Conservation (phyloP, 2,888 invertebrate species). For the Ophion slaviceki region DNA sequence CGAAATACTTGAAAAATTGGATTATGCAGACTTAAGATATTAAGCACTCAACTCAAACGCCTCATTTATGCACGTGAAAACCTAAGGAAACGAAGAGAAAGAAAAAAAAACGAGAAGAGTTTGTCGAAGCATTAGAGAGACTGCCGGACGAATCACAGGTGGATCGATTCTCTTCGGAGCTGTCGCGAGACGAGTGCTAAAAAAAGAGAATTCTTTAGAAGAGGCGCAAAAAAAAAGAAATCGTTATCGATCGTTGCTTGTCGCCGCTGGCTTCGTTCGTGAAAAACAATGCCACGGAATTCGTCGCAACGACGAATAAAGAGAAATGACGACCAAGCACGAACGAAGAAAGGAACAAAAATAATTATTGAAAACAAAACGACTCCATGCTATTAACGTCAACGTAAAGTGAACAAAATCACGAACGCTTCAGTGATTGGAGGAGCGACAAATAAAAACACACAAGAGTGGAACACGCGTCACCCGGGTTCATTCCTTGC, state of each 20-base stretch:
- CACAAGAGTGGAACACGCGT: slow-evolving; percentile 71
- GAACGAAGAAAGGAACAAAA: slow-evolving; percentile 9
- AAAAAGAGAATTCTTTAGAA: slow-evolving; percentile 20
- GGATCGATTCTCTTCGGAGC: slow-evolving; percentile 17
- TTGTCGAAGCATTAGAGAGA: slow-evolving; percentile 49
- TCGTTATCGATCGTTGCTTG: slow-evolving; percentile 9
- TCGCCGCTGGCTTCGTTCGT: neutral
- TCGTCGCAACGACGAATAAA: slow-evolving; percentile 24
- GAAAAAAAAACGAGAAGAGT: slow-evolving; percentile 15
- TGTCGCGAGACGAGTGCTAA: slow-evolving; percentile 32
- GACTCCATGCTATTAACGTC: slow-evolving; percentile 55
- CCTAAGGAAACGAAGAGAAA: slow-evolving; percentile 55
- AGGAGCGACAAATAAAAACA: slow-evolving; percentile 28
- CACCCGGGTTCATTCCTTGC: slow-evolving; percentile 68
- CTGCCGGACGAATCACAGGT: slow-evolving; percentile 30
- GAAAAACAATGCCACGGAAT: slow-evolving; percentile 6
- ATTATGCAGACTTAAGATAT: slow-evolving; percentile 2
- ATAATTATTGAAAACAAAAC: neutral
- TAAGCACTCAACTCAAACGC: slow-evolving; percentile 56
- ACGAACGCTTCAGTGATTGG: slow-evolving; percentile 15
- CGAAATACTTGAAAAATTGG: neutral
- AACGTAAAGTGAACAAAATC: slow-evolving; percentile 43
- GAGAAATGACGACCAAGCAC: slow-evolving; percentile 45
- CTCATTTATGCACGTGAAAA: slow-evolving; percentile 36
- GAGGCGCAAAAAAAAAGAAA: slow-evolving; percentile 21